Conservation (phyloP, 2,888 invertebrate genomes). For the Hypselothyrea guttata region DNA sequence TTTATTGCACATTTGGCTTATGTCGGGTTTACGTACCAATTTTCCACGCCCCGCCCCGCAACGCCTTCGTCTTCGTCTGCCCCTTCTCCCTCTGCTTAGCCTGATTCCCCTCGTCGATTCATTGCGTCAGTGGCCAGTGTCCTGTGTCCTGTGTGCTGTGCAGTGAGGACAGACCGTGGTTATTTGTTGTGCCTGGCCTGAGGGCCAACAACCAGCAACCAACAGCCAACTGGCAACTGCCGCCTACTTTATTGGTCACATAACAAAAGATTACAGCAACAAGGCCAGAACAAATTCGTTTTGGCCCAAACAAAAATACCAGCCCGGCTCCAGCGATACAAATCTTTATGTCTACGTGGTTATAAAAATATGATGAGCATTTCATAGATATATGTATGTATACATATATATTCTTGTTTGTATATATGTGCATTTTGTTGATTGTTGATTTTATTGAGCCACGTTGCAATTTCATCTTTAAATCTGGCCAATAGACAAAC, state of each 20-base stretch:
- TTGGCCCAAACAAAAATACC: slow-evolving; percentile 16
- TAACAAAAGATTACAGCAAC: slow-evolving; percentile 75
- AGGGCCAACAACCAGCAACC: too few relatives aligned
- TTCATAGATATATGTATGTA: slow-evolving; percentile 48
- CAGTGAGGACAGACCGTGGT: slow-evolving; percentile 12
- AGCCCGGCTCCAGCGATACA: slow-evolving; percentile 43
- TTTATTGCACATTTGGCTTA: slow-evolving; percentile 78
- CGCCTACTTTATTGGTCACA: slow-evolving; percentile 77
- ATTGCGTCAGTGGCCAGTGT: slow-evolving; percentile 38
- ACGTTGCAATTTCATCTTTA: slow-evolving; percentile 40
- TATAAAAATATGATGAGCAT: slow-evolving; percentile 78
- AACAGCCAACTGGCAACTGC: too few relatives aligned
- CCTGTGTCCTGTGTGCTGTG: slow-evolving; percentile 46
- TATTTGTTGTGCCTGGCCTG: slow-evolving; percentile 50
- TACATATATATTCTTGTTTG: slow-evolving; percentile 12
- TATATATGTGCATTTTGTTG: slow-evolving; percentile 35
- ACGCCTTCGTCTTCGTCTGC: slow-evolving; percentile 1
- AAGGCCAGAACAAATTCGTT: slow-evolving; percentile 48
- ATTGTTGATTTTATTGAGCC: slow-evolving; percentile 58
- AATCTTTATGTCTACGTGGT: slow-evolving; percentile 77
- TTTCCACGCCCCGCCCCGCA: slow-evolving; percentile 46
- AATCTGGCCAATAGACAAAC: slow-evolving; percentile 3
- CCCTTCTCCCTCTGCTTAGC: neutral
- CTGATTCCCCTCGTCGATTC: slow-evolving; percentile 9
- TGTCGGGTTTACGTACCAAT: slow-evolving; percentile 72